Evolutionary conservation across 2,797 vertebrate genomes (phyloP).

Genomic region (Smutsia gigantea): DNA sequence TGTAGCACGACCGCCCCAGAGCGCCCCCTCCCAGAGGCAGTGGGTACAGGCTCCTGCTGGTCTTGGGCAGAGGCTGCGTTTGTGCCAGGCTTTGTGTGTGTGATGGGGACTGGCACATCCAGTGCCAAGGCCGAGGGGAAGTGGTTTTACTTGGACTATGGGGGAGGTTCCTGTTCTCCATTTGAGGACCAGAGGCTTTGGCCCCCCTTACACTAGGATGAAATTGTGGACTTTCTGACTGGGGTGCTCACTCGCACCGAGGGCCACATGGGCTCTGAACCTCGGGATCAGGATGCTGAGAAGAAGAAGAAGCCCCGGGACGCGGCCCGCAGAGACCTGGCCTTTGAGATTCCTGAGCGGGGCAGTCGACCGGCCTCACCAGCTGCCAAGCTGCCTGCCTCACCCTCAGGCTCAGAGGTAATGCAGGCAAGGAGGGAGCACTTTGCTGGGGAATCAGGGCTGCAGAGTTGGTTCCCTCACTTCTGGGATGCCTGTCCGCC

Average conservation of each 20-base stretch:
- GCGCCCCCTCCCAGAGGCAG: neutral
- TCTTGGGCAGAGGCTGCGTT: neutral
- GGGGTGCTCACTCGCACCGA: slow-evolving; percentile 94
- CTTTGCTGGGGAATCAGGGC: neutral
- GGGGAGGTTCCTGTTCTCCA: neutral
- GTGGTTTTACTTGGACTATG: neutral
- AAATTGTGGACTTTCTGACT: slow-evolving; percentile 96
- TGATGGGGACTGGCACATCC: neutral
- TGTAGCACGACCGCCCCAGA: rapidly evolving
- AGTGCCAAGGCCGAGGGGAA: neutral
- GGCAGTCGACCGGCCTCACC: slow-evolving; percentile 92
- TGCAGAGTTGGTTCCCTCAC: neutral
- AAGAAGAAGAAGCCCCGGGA: slow-evolving; percentile 92
- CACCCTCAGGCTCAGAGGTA: slow-evolving; percentile 96
- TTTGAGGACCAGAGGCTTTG: neutral
- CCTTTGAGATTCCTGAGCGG: slow-evolving; percentile 93
- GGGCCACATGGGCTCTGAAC: slow-evolving; percentile 91
- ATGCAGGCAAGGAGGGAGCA: neutral
- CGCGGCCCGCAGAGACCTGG: slow-evolving; percentile 91
- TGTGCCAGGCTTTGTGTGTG: neutral
- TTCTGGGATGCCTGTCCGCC: neutral
- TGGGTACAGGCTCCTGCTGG: neutral
- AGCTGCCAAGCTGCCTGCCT: slow-evolving; percentile 92
- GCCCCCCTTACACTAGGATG: slow-evolving; percentile 88
- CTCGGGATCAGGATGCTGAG: slow-evolving; percentile 95